Evolutionary conservation across 1,140 invertebrate species (phyloP).

Genomic region (Bombus polaris): DNA sequence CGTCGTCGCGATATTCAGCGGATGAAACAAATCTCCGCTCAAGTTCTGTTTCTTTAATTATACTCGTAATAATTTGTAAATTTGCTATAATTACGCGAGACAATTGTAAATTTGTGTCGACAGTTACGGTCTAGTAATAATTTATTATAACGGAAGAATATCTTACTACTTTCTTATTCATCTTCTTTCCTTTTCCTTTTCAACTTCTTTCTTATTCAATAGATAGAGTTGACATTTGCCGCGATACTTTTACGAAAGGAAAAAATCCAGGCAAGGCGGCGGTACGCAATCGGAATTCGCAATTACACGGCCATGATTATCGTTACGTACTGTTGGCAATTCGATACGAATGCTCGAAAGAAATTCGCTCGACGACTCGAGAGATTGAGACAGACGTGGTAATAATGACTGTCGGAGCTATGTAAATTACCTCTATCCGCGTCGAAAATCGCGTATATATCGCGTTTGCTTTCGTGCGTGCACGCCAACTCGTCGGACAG

Average conservation of each 20-base stretch:
- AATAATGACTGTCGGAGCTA: not conserved
- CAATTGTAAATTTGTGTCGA: no score
- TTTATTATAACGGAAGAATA: not conserved
- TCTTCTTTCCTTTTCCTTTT: not conserved
- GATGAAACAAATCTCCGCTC: no score
- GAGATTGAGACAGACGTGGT: not conserved
- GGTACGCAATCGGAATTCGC: not conserved
- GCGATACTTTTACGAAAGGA: not conserved
- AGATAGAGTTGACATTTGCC: not conserved
- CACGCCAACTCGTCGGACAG: not conserved
- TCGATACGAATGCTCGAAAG: not conserved
- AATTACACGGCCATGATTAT: not conserved
- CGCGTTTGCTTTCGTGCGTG: not conserved
- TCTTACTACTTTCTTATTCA: not conserved
- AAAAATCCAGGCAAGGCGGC: no score
- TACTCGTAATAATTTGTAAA: no score
- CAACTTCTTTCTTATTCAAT: no score
- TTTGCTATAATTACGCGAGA: no score
- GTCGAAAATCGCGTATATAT: not conserved
- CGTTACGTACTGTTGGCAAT: not conserved
- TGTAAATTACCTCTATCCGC: conserved; percentile 2
- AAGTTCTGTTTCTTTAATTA: rapidly evolving
- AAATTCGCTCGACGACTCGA: not conserved
- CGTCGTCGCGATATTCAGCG: no score
- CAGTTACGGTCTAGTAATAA: not conserved